Evolutionary conservation across 2,797 vertebrate genomes (phyloP), one percentile per base, ranked within the genome.

Genomic region (Diglossa cyanea): DNA sequence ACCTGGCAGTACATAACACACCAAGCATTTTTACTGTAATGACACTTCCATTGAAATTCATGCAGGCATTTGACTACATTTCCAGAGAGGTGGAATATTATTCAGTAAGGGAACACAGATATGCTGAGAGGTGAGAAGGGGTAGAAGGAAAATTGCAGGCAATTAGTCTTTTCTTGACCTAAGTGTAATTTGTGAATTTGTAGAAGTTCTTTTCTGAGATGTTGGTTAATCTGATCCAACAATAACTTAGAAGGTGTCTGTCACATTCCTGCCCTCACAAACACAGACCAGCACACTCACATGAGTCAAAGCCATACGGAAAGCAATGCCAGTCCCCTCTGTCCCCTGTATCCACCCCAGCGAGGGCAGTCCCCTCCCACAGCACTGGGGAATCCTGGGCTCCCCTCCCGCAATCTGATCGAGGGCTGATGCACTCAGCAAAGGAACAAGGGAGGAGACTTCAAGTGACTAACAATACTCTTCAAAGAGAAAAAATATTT

Each of bases 91-190:
- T 77, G 60, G 74, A 93, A 93, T 75, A 83, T 94, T 82, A 93
- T 77, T 95, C 93, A 83, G 58, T 19, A 42, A 94, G 68, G 87
- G 84, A 94, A 80, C 45, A 55, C 9, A 81, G 81, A 78, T 57
- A 61, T 0, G 0, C 66, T 55, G 40, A 10, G 79, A 91, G 71
- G 90, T 95, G 93, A 95, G 47, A 88, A 88, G 30, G 70, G 92
- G 82, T 60, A 88, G 57, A 78, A 31, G 70, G 62, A 95, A 93
- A 95, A 94, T 88, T 90, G 93, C 87, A 92, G 68, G 62, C 91
- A 95, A 89, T 96, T 94, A 79, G 68, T 94, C 50, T 84, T 93
- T 94, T 63, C 80, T 66, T 95, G 95, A 95, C 93, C 82, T 88
- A 85, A 86, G 83, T 1, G 17, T 73, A 93, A 95, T 93, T 90